Evolutionary conservation across 2,113 vertebrate genomes (phyloP), one percentile per base, ranked within the genome.

Genomic region (Lepidothrix coronata): DNA sequence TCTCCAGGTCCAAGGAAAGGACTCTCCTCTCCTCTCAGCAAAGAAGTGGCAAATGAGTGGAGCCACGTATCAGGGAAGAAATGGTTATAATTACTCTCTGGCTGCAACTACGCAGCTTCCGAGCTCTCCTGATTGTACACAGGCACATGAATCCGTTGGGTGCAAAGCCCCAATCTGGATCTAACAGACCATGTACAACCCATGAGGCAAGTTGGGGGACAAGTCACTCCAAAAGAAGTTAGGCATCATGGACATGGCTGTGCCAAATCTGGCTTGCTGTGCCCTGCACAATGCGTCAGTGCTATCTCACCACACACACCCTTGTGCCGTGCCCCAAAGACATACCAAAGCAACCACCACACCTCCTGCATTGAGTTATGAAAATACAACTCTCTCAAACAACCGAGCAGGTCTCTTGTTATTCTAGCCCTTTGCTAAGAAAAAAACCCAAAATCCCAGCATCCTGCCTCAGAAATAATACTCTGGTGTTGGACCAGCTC

Each of bases 271-370:
- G 80, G 86, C 80, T 86, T 67, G 83, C 93, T 75, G 4, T 93
- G 93, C 73, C 68, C 91, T 72, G 91, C 44, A 71, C 51, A 27
- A 79, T 89, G 89, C 9, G 39, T 94, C 93, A 91, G 61, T 61
- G 80, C 91, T 81, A 87, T 27, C 91, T 84, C 76, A 89, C 68
- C 93, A 87, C 80, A 95, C 94, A 95, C 94, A 52, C 93, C 94
- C 94, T 86, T 14, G 80, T 85, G 96, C 95, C 39, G 11, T 96
- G 95, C 94, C 94, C 86, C 89, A 92, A 74, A 93, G 91, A 96
- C 93, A 94, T 95, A 97, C 91, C 95, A 89, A 81, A 85, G 73
- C 89, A 92, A 84, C 84, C 80, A 97, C 95, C 96, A 95, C 95
- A 68, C 96, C 93, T 97, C 84, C 67, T 21, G 14, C 4, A 18